Conservation (phyloP, 2,888 invertebrate genomes). For the Girardia tigrina region DNA sequence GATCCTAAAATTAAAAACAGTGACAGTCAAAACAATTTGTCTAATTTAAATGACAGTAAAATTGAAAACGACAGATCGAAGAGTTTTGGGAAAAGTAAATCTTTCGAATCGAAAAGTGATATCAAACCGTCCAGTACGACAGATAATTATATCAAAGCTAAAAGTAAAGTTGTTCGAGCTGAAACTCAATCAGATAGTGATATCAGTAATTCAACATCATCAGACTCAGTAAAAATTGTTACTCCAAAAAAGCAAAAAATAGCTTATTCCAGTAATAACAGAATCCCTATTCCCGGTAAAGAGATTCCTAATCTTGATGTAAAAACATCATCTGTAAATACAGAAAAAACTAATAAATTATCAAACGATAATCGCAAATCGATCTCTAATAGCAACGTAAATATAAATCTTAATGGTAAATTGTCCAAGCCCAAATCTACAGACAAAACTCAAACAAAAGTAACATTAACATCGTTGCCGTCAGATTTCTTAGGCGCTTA, state of each 20-base stretch:
- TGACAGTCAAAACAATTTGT: not conserved
- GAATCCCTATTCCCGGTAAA: not conserved
- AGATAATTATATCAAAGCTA: not conserved
- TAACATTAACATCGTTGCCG: not conserved
- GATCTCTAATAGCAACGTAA: not conserved
- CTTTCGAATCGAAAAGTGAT: not conserved
- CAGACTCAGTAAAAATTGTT: not conserved
- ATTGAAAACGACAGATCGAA: not conserved
- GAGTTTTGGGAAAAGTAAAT: not conserved
- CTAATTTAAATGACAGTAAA: not conserved
- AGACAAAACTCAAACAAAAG: not conserved
- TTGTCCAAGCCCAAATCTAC: not conserved
- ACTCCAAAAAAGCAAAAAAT: not conserved
- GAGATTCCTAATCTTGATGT: not conserved
- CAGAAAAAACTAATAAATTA: not conserved
- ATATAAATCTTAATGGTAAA: not conserved
- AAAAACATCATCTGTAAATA: not conserved
- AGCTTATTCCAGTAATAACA: not conserved
- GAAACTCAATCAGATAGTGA: constrained; percentile 5
- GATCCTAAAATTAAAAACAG: constrained; percentile 5
- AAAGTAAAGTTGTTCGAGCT: not conserved
- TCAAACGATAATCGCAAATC: not conserved
- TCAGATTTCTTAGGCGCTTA: constrained; percentile 8
- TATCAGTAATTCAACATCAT: not conserved
- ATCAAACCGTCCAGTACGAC: not conserved